phyloP scores from a whole-genome alignment of 1,140 invertebrate genomes.

The Eriosoma lanigerum region DNA sequence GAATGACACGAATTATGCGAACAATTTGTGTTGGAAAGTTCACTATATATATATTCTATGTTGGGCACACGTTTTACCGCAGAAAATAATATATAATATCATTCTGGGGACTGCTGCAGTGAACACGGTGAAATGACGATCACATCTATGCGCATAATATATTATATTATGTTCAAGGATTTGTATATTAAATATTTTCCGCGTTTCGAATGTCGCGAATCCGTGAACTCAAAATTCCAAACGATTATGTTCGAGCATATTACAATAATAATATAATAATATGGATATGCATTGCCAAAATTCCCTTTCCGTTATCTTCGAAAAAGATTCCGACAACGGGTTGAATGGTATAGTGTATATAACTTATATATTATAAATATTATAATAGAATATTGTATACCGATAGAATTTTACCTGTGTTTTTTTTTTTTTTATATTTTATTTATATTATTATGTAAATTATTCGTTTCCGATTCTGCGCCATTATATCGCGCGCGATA shows the following conservation, averaged over 20 bases:
- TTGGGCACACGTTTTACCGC: not conserved
- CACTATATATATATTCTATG: not conserved
- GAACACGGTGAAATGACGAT: not conserved
- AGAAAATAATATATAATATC: not conserved
- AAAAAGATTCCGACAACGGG: not conserved
- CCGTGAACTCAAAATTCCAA: not conserved
- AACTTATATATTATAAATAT: too few relatives aligned
- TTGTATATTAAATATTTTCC: slow-evolving; percentile 31
- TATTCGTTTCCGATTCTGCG: too few relatives aligned
- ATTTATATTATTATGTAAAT: too few relatives aligned
- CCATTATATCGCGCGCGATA: too few relatives aligned
- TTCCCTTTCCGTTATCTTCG: not conserved
- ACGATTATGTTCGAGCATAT: not conserved
- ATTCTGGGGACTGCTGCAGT: too few relatives aligned
- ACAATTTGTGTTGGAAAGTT: not conserved
- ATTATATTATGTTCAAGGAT: not conserved
- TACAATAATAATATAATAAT: not conserved
- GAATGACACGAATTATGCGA: not conserved
- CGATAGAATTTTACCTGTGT: too few relatives aligned
- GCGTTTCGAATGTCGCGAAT: not conserved
- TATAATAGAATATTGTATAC: too few relatives aligned
- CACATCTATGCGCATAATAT: too few relatives aligned
- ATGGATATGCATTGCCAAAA: not conserved
- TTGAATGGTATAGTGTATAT: not conserved
- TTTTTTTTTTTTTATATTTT: too few relatives aligned